These are phyloP conservation scores for Lagopus leucura DNA, from an alignment of 2,113 vertebrate genomes.

Conservation along the genomic window DNA sequence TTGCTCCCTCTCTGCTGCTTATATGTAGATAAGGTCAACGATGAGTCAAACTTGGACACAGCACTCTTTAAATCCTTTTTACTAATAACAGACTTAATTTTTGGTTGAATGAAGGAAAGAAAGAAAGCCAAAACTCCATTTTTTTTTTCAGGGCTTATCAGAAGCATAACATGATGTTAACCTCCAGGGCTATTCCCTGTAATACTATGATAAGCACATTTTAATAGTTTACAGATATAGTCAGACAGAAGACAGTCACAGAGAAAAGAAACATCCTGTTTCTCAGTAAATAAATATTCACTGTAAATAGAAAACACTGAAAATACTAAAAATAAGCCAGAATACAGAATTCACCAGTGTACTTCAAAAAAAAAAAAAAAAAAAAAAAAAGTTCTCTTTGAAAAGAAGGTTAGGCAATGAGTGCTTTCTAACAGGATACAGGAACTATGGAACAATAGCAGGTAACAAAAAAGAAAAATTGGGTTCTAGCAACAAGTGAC, in stretches of 20 bases:
- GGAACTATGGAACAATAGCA: too few relatives aligned
- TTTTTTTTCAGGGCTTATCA: not conserved
- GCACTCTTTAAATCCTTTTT: not conserved
- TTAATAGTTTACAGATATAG: not conserved
- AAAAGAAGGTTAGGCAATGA: not conserved
- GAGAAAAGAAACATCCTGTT: not conserved
- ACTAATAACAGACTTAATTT: not conserved
- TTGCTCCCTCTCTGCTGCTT: not conserved
- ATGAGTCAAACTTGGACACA: not conserved
- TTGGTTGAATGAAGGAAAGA: not conserved
- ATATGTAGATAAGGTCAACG: not conserved
- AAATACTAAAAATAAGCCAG: not conserved
- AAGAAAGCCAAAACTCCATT: not conserved
- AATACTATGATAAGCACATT: not conserved
- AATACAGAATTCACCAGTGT: not conserved
- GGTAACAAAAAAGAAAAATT: too few relatives aligned
- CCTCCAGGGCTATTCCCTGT: not conserved
- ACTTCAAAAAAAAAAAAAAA: too few relatives aligned
- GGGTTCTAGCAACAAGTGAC: too few relatives aligned
- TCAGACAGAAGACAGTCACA: not conserved
- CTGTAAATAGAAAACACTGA: not conserved
- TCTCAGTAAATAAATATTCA: not conserved
- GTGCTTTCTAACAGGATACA: too few relatives aligned
- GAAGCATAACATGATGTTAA: slow-evolving; percentile 12
- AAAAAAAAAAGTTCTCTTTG: not conserved